Percentiles rank a stretch among this genome's conserved stretches.
phyloP scores from a whole-genome alignment of 1,140 invertebrate genomes.

The Drosophila pandora region DNA sequence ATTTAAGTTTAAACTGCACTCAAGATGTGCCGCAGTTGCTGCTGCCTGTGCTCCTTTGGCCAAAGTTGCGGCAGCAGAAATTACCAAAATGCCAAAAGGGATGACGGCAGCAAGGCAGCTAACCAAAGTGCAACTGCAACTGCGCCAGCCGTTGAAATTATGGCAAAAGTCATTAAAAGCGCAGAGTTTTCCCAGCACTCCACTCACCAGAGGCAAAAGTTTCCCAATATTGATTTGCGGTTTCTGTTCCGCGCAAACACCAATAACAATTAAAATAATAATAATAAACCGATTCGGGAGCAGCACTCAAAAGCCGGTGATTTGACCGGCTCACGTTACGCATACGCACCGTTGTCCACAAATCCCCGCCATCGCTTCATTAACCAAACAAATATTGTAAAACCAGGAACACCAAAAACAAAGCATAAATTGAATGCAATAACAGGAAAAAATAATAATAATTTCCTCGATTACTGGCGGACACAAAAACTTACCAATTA shows the following conservation, averaged over 20 bases:
- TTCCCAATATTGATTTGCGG: conserved; percentile 79
- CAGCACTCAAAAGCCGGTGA: conserved; percentile 46
- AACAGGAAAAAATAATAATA: conserved; percentile 28
- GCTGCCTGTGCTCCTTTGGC: conserved; percentile 22
- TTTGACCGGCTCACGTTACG: conserved; percentile 43
- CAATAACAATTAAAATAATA: conserved; percentile 56
- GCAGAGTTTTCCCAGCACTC: conserved; percentile 26
- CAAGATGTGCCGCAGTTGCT: conserved; percentile 59
- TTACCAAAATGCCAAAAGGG: conserved; percentile 72
- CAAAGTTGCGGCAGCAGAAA: conserved; percentile 72
- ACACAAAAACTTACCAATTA: conserved; percentile 71
- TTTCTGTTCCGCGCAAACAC: conserved; percentile 50
- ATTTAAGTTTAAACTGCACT: conserved; percentile 82
- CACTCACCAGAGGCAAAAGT: conserved; percentile 40
- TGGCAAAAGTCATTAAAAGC: conserved; percentile 77
- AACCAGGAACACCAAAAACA: conserved; percentile 1
- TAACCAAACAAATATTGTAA: conserved; percentile 47
- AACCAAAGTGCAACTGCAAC: conserved; percentile 43
- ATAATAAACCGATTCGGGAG: conserved; percentile 42
- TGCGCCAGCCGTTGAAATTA: conserved; percentile 60
- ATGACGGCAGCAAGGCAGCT: conserved; percentile 14
- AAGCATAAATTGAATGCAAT: not conserved
- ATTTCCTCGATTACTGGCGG: conserved; percentile 25
- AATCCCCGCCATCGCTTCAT: conserved; percentile 39
- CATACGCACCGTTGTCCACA: conserved; percentile 48